Conservation (phyloP, 1,140 invertebrate genomes). For the Homarus americanus region DNA sequence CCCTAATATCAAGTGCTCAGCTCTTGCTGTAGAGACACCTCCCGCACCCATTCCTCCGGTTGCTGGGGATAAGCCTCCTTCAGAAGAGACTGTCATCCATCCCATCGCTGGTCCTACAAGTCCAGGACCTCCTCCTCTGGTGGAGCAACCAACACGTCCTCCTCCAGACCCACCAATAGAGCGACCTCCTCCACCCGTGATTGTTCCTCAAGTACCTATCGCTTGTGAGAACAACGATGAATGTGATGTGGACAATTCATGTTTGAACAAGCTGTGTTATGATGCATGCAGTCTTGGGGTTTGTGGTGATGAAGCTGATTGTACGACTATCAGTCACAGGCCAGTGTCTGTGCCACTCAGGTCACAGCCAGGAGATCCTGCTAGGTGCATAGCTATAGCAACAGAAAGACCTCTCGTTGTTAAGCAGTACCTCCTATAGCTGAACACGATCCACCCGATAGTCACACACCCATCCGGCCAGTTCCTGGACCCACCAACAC, state of each 20-base stretch:
- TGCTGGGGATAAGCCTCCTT: constrained; percentile 78
- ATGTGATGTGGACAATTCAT: constrained; percentile 23
- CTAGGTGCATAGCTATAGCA: constrained; percentile 38
- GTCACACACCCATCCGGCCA: constrained; percentile 16
- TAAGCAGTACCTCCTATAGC: constrained; percentile 40
- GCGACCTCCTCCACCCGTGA: constrained; percentile 50
- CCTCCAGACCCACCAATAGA: constrained; percentile 18
- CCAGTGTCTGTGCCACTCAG: constrained; percentile 78
- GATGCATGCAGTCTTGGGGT: constrained; percentile 38
- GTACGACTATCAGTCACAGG: constrained; percentile 88
- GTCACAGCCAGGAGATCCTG: constrained; percentile 63
- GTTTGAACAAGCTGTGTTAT: constrained; percentile 48
- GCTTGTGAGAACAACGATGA: constrained; percentile 44
- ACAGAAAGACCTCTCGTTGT: neutral
- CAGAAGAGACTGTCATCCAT: constrained; percentile 9
- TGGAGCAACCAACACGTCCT: constrained; percentile 35
- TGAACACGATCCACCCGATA: neutral
- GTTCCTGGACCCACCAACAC: constrained; percentile 16
- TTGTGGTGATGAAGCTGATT: constrained; percentile 82
- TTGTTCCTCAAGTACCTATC: neutral
- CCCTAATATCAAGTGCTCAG: constrained; percentile 86
- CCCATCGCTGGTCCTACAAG: constrained; percentile 21
- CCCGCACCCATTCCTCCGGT: constrained; percentile 82
- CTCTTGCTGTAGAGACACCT: constrained; percentile 35
- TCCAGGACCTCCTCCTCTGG: constrained; percentile 38